Evolutionary conservation across 2,888 invertebrate genomes (phyloP).

Genomic region (Biston stratarius): DNA sequence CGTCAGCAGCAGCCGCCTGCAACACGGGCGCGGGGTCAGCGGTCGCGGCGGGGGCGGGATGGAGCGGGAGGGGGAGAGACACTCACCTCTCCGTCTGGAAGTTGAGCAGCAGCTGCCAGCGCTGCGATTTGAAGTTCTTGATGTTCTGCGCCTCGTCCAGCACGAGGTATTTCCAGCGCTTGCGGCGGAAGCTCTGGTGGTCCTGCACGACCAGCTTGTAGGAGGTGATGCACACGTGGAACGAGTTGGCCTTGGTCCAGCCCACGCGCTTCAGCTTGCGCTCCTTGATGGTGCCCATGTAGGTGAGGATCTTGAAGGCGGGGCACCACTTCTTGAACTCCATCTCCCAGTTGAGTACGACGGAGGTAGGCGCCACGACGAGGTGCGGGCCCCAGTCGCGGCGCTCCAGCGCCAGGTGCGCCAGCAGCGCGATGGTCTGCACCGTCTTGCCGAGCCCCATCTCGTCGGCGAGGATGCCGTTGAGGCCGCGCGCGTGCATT

Average conservation of each 20-base stretch:
- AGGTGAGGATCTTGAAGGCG: slow-evolving; percentile 99
- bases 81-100: slow-evolving; percentile 95
- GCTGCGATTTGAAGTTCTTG: slow-evolving; percentile 99
- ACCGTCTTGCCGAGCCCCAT: slow-evolving; percentile 99
- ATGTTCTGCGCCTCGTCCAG: slow-evolving; percentile 99
- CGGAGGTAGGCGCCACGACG: slow-evolving; percentile 99
- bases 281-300: slow-evolving; percentile 98
- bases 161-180: slow-evolving; percentile 99
- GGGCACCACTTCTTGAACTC: slow-evolving; percentile 99
- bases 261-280: slow-evolving; percentile 95
- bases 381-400: slow-evolving; percentile 99
- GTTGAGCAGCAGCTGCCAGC: slow-evolving; percentile 98
- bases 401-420: slow-evolving; percentile 97
- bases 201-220: slow-evolving; percentile 99
- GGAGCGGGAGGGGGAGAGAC: background rate
- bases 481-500: slow-evolving; percentile 97
- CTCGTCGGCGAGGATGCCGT: slow-evolving; percentile 98
- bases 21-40: background rate
- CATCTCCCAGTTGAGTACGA: slow-evolving; percentile 99
- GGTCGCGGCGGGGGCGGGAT: background rate
- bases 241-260: slow-evolving; percentile 99
- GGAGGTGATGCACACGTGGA: slow-evolving; percentile 99
- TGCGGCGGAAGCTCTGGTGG: slow-evolving; percentile 98
- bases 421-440: slow-evolving; percentile 97
- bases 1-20: slow-evolving; percentile 94